Evolutionary conservation across 2,888 invertebrate genomes (phyloP), one percentile per base, ranked within the genome.

Genomic region (Drosophila multiciliata): DNA sequence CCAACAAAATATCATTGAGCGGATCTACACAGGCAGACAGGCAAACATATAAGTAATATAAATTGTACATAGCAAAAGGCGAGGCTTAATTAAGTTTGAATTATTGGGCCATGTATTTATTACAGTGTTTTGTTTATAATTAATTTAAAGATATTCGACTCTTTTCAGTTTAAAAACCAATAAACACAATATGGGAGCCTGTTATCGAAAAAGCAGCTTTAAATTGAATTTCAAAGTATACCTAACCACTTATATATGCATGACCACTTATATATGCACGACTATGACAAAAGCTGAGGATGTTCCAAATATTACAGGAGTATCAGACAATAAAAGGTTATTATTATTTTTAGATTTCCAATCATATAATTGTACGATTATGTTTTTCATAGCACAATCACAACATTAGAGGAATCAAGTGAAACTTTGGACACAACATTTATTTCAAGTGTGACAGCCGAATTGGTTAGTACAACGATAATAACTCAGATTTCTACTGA

Each of bases 91-190:
- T 55, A 29, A 7, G 11, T 33, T 45, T 15, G 20, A 53, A 23
- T 23, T 35, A 32, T 33, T 52, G 8, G 17, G 1, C 9, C 33
- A 6, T 23, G 15, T 12, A 32, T 57, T 15, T 59, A 20, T 36
- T 6, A 26, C 20, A 0, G 35, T 49, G n/a, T 23, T 15, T 26
- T 45, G 15, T 36, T 59, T n/a, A 3, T 29, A 29, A 36, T 15
- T 20, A 15, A n/a, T 11, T 15, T 33, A 17, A 42, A 50, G 3
- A 12, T 26, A 38, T 57, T 65, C 15, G 11, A 33, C 53, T 73
- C 15, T 36, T 78, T 77, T 33, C 57, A 77, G 76, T 35, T 72
- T 26, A 57, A 58, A 48, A 42, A 36, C 45, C 55, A 69, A 20
- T 17, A 23, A 15, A 20, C 23, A 29, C 23, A 67, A 23, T 35